Conservation (phyloP, 2,888 invertebrate genomes). For the Steinernema scapterisci region DNA sequence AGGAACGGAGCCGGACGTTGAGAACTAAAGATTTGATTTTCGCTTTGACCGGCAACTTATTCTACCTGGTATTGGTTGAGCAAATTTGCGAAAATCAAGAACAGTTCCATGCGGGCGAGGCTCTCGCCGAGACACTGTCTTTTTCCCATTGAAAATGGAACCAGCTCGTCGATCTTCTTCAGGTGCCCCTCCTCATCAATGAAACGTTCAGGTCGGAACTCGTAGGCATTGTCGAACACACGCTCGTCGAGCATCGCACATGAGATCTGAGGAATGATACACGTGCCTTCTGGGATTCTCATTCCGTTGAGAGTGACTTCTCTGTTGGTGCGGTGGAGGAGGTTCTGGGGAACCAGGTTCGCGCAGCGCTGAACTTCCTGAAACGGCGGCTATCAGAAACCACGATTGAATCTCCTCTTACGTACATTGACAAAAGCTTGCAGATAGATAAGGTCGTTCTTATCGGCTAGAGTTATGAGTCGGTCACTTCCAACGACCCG, state of each 20-base stretch:
- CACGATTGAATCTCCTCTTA: background rate
- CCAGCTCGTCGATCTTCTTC: background rate
- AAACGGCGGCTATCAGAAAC: background rate
- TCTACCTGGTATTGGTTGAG: conserved; percentile 13
- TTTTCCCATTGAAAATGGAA: conserved; percentile 14
- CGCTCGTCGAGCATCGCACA: conserved; percentile 37
- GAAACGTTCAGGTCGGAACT: conserved; percentile 5
- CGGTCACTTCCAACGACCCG: conserved; percentile 45
- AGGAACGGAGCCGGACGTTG: background rate
- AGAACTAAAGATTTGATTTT: background rate
- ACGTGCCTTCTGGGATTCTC: conserved; percentile 33
- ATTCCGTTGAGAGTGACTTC: conserved; percentile 39
- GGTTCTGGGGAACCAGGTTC: conserved; percentile 37
- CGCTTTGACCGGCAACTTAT: background rate
- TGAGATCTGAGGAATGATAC: conserved; percentile 39
- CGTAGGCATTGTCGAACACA: conserved; percentile 29
- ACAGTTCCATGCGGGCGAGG: conserved; percentile 21
- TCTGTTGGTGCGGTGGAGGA: conserved; percentile 35
- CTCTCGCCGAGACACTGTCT: conserved; percentile 17
- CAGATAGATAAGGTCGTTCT: conserved; percentile 42
- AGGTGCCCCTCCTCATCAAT: background rate
- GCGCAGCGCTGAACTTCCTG: conserved; percentile 42
- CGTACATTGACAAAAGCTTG: conserved; percentile 49
- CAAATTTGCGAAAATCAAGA: background rate
- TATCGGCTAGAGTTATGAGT: conserved; percentile 48